These are phyloP conservation scores for Drosophila pegasa DNA, from an alignment of 2,888 invertebrate species.

Conservation along the genomic window DNA sequence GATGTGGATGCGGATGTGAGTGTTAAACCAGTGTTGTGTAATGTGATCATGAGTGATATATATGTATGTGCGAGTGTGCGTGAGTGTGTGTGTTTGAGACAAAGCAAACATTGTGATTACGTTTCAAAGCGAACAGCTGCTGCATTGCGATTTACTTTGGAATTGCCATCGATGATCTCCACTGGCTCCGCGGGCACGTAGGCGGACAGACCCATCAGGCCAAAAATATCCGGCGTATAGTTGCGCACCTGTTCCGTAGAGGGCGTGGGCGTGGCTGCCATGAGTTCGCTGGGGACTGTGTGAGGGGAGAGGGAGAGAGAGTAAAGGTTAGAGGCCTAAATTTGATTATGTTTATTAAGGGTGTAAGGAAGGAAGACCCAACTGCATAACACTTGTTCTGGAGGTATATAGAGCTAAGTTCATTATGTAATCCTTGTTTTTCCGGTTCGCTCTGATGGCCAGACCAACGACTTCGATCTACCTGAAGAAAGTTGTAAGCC, in stretches of 20 bases:
- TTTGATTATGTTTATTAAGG: background rate
- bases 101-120: slow-evolving; percentile 49
- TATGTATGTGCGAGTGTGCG: slow-evolving; percentile 9
- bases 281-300: slow-evolving; percentile 32
- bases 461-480: too few relatives aligned
- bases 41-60: slow-evolving; percentile 7
- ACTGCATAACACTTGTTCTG: too few relatives aligned
- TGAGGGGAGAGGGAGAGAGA: background rate
- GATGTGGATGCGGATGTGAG: slow-evolving; percentile 21
- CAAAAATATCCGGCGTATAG: slow-evolving; percentile 85
- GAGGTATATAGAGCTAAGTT: background rate
- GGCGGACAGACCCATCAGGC: slow-evolving; percentile 86
- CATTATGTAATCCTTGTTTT: too few relatives aligned
- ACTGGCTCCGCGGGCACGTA: slow-evolving; percentile 86
- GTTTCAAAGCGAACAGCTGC: slow-evolving; percentile 46
- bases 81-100: slow-evolving; percentile 41
- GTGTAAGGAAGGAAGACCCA: too few relatives aligned
- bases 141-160: slow-evolving; percentile 86
- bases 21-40: background rate
- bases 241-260: slow-evolving; percentile 55
- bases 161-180: slow-evolving; percentile 87
- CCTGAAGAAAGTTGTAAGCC: too few relatives aligned
- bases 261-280: slow-evolving; percentile 56
- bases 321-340: background rate
- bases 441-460: too few relatives aligned